Evolutionary conservation across 1,140 invertebrate genomes (phyloP), one percentile per base, ranked within the genome.

Genomic region (Manduca sexta): DNA sequence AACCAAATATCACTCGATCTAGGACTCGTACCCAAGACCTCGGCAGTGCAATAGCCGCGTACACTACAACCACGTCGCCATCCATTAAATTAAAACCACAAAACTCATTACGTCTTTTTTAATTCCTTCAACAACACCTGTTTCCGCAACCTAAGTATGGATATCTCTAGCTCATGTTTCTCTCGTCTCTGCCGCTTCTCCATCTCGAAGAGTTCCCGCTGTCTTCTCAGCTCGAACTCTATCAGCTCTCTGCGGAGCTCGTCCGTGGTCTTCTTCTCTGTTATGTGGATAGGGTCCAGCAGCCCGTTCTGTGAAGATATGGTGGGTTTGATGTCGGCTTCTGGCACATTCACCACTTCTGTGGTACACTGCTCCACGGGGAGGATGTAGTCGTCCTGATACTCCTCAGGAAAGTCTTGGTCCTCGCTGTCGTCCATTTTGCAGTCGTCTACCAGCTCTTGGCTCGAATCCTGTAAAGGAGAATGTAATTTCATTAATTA

Each of bases 111-210:
- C 21, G 21, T 41, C 12, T 49, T 49, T 12, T 51, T 49, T 21
- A 47, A 39, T 13, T 54, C 26, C 26, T 45, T 54, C 5, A 33
- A 21, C 26, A 54, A 16, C 11, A 54, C 1, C 21, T 54, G 40
- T 13, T 49, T 54, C 26, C 33, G 48, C 7, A 54, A 18, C 41
- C 31, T 39, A 16, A 54, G 30, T 21, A 54, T 49, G 4, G 39
- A 26, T 34, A 54, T 47, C 12, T 54, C 52, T 29, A 54, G 15
- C 29, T 47, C 42, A 29, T 54, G 52, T 29, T 45, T 49, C 14
- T 54, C 52, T 14, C 17, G 44, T 7, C 16, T 39, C 18, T 49
- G 41, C 17, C 33, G 16, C 14, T 54, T 54, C 41, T 54, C 52
- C 13, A 54, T 49, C 6, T 49, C 52, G 34, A 39, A 54, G 10